Percentiles rank a stretch among this genome's conserved stretches.
Evolutionary conservation across 2,113 vertebrate genomes (phyloP).

Genomic region (Paradoxurus hermaphroditus): DNA sequence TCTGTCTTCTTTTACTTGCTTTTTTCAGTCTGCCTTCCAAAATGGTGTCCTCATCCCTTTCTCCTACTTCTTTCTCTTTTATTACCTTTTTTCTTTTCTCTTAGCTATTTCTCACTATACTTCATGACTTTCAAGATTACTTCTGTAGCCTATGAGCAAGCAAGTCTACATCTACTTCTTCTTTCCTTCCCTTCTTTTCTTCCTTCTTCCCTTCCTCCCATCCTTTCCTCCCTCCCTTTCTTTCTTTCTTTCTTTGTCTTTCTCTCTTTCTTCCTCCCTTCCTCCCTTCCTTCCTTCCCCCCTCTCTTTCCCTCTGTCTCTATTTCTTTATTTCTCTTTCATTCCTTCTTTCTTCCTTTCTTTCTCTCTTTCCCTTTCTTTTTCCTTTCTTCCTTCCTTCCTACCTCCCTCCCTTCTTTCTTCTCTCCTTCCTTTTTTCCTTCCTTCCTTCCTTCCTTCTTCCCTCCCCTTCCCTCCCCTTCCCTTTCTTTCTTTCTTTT

Average conservation of each 20-base stretch:
- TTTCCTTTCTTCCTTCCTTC: neutral
- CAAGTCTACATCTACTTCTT: neutral
- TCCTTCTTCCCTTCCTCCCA: no score
- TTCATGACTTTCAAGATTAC: neutral
- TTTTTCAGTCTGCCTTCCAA: neutral
- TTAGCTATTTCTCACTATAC: neutral
- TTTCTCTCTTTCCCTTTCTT: no score
- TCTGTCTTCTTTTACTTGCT: neutral
- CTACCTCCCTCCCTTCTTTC: no score
- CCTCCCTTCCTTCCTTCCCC: no score
- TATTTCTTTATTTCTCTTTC: no score
- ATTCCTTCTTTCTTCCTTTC: no score
- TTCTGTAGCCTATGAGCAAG: neutral
- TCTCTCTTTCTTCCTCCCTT: no score
- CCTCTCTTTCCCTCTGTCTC: no score
- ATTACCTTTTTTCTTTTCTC: neutral
- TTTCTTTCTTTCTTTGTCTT: neutral
- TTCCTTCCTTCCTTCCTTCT: no score
- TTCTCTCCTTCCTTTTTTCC: no score
- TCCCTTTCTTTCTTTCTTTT: neutral
- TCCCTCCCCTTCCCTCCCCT: accelerated
- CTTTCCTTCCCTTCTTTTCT: no score
- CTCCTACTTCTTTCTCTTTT: neutral
- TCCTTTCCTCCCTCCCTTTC: no score
- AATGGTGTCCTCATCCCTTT: neutral